Evolutionary conservation across 1,140 invertebrate species (phyloP).

Genomic region (Tribolium madens): DNA sequence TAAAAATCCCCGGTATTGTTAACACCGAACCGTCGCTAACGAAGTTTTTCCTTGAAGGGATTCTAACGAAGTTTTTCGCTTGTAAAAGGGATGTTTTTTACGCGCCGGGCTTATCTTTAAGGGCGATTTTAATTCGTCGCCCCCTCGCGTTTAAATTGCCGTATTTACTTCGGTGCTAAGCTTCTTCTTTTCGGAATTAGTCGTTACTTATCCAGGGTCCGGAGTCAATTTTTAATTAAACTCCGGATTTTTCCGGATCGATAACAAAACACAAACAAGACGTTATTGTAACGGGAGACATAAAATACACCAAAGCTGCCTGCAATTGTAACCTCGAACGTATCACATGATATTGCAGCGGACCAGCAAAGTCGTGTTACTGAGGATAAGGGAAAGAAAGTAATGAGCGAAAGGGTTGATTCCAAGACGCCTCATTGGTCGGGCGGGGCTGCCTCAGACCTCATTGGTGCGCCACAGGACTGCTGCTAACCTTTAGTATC

Average conservation of each 20-base stretch:
- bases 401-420: constrained; percentile 60
- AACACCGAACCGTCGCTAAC: constrained; percentile 57
- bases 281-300: constrained; percentile 49
- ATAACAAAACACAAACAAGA: constrained; percentile 45
- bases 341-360: constrained; percentile 52
- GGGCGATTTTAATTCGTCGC: constrained; percentile 64
- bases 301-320: constrained; percentile 48
- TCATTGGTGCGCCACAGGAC: constrained; percentile 63
- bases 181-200: constrained; percentile 39
- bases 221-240: constrained; percentile 34
- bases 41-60: constrained; percentile 60
- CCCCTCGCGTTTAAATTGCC: constrained; percentile 55
- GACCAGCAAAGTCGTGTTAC: constrained; percentile 50
- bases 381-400: constrained; percentile 41
- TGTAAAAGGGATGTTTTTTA: constrained; percentile 63
- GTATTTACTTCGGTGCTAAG: constrained; percentile 55
- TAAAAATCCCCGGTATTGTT: constrained; percentile 62
- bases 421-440: constrained; percentile 64
- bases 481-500: constrained; percentile 62
- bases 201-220: constrained; percentile 20
- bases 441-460: constrained; percentile 63
- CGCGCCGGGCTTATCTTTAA: constrained; percentile 64
- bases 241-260: background rate
- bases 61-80: constrained; percentile 59
- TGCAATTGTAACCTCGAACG: constrained; percentile 51